These are phyloP conservation scores for Atractosteus spatula DNA, from an alignment of 2,113 vertebrate species.

Conservation along the genomic window DNA sequence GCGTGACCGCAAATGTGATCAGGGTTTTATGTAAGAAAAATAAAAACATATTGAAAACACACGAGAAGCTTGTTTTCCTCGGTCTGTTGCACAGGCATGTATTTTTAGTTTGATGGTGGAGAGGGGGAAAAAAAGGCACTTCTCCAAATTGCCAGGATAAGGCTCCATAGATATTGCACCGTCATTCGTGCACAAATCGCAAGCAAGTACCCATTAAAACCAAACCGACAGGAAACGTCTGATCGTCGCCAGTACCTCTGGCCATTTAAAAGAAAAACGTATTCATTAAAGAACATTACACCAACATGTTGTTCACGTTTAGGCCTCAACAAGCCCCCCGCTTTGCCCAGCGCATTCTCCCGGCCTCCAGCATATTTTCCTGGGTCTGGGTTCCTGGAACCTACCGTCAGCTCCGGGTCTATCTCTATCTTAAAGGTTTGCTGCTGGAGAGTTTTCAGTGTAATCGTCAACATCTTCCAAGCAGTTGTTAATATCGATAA, in stretches of 20 bases:
- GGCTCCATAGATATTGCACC: conserved; percentile 44
- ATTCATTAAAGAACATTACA: too few relatives aligned
- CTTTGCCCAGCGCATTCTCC: conserved; percentile 27
- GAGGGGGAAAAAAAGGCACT: neutral
- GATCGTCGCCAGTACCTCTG: too few relatives aligned
- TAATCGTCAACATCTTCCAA: conserved; percentile 62
- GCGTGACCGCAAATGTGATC: too few relatives aligned
- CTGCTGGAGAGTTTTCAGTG: conserved; percentile 70
- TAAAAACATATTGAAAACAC: too few relatives aligned
- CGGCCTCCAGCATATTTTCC: conserved; percentile 48
- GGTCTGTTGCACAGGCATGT: too few relatives aligned
- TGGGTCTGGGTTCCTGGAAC: conserved; percentile 40
- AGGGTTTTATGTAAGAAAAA: too few relatives aligned
- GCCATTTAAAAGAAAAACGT: too few relatives aligned
- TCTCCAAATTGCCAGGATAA: neutral
- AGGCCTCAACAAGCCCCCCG: conserved; percentile 26
- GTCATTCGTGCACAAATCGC: conserved; percentile 46
- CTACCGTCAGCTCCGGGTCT: conserved; percentile 64
- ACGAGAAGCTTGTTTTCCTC: too few relatives aligned
- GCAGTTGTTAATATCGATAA: conserved; percentile 18
- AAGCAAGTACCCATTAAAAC: conserved; percentile 14
- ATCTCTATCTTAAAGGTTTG: conserved; percentile 69
- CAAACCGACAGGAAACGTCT: too few relatives aligned
- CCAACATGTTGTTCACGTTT: conserved; percentile 11
- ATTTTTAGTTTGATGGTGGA: too few relatives aligned